Conservation (phyloP, 2,113 vertebrate genomes). For the Phalacrocorax brasilianus region DNA sequence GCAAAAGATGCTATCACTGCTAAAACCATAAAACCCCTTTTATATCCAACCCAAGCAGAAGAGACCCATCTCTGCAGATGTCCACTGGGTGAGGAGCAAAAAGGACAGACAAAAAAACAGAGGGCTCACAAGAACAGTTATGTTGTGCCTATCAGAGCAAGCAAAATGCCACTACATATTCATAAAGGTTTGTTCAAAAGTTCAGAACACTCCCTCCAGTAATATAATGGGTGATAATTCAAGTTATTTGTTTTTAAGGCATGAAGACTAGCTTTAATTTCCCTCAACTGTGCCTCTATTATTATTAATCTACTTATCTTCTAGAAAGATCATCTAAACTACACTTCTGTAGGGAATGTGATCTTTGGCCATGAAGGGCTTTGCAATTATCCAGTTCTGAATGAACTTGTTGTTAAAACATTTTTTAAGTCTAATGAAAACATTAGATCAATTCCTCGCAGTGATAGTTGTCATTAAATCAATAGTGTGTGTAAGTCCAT, state of each 20-base stretch:
- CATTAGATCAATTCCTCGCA: constrained; percentile 61
- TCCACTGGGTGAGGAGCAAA: not conserved
- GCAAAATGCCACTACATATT: not conserved
- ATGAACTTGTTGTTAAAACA: constrained; percentile 77
- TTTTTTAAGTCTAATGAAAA: constrained; percentile 76
- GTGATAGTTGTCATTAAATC: constrained; percentile 76
- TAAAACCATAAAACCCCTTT: not conserved
- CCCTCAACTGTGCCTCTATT: constrained; percentile 29
- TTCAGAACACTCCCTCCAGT: constrained; percentile 29
- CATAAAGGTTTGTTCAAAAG: constrained; percentile 13
- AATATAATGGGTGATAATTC: constrained; percentile 29
- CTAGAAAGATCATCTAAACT: constrained; percentile 36
- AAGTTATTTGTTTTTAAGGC: constrained; percentile 60
- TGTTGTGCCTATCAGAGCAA: not conserved
- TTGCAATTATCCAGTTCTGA: constrained; percentile 36
- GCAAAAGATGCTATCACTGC: not conserved
- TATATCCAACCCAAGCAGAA: not conserved
- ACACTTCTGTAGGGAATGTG: constrained; percentile 21
- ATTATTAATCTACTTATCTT: constrained; percentile 39
- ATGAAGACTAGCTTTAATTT: constrained; percentile 27
- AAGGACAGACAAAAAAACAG: not conserved
- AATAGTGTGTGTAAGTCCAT: constrained; percentile 54
- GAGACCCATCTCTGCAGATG: not conserved
- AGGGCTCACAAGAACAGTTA: not conserved
- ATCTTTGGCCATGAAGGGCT: constrained; percentile 3